phyloP scores from a whole-genome alignment of 1,140 invertebrate species.

The Drosophila leontia region DNA sequence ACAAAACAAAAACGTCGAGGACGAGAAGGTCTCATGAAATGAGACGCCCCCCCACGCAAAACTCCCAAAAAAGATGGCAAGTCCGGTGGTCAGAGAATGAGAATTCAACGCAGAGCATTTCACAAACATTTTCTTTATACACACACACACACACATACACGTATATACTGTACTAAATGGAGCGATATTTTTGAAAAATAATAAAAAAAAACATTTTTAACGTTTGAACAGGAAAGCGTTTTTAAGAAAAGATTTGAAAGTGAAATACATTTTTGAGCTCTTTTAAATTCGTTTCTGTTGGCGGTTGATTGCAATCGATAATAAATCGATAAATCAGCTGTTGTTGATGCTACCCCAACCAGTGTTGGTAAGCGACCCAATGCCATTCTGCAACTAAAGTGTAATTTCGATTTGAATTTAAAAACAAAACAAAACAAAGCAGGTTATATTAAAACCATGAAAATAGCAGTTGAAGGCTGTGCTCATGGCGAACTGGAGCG shows the following conservation, averaged over 20 bases:
- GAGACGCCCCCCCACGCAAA: constrained; percentile 46
- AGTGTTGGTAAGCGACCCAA: background rate
- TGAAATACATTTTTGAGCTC: background rate
- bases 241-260: background rate
- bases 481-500: constrained; percentile 98
- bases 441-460: constrained; percentile 88
- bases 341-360: background rate
- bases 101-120: constrained; percentile 72
- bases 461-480: constrained; percentile 98
- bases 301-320: background rate
- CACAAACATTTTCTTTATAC: constrained; percentile 62
- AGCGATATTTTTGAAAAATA: constrained; percentile 82
- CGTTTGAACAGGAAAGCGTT: constrained; percentile 50
- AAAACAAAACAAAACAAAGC: constrained; percentile 9
- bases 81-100: constrained; percentile 54
- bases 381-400: background rate
- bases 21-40: constrained; percentile 65
- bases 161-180: constrained; percentile 69
- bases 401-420: constrained; percentile 33
- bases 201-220: constrained; percentile 78
- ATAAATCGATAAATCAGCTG: background rate
- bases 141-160: constrained; percentile 30
- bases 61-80: constrained; percentile 39
- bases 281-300: background rate
- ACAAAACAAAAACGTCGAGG: constrained; percentile 52